Conservation (phyloP, 2,113 vertebrate species). For the Hystrix cristata region DNA sequence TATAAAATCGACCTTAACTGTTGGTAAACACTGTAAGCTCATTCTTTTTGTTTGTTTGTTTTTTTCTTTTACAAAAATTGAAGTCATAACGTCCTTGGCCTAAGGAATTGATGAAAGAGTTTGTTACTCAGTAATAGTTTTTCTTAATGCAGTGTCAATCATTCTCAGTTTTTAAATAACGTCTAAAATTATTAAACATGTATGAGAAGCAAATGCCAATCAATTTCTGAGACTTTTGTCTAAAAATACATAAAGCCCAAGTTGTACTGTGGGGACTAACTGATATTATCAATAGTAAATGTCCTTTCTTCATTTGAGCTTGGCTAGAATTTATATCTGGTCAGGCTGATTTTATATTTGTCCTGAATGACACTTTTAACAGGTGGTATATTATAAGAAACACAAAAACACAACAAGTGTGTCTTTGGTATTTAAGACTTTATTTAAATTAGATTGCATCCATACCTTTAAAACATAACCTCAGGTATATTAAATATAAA, state of each 20-base stretch:
- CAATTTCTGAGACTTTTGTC: conserved; percentile 51
- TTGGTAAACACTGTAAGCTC: neutral
- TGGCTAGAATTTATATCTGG: conserved; percentile 42
- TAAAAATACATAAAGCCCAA: conserved; percentile 56
- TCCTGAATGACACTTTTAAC: conserved; percentile 27
- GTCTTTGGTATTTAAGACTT: conserved; percentile 31
- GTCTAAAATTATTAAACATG: conserved; percentile 39
- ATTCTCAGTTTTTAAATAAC: neutral
- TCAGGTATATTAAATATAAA: neutral
- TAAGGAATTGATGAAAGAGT: neutral
- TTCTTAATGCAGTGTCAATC: conserved; percentile 1
- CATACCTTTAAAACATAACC: conserved; percentile 4
- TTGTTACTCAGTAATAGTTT: neutral
- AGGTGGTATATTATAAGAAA: neutral
- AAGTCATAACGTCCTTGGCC: neutral
- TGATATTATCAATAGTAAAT: conserved; percentile 37
- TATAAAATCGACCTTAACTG: neutral
- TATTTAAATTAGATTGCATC: neutral
- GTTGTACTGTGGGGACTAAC: conserved; percentile 27
- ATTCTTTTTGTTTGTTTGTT: neutral
- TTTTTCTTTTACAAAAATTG: neutral
- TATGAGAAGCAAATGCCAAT: conserved; percentile 8
- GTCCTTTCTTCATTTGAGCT: conserved; percentile 13
- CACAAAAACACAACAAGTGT: neutral
- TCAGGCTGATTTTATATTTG: conserved; percentile 5